phyloP scores from a whole-genome alignment of 2,888 invertebrate species.

The Sarcophaga subvicina region DNA sequence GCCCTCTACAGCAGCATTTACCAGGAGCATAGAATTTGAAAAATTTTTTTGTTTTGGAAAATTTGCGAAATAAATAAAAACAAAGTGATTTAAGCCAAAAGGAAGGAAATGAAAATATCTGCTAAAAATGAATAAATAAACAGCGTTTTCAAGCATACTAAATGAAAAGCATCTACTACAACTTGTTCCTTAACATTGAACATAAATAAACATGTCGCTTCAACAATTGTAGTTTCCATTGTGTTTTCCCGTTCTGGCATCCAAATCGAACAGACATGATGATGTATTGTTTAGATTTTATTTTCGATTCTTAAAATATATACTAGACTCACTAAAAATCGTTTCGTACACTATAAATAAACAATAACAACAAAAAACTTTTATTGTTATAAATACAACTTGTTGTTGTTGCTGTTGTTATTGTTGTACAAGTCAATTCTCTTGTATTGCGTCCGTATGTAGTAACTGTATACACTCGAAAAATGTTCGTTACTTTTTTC shows the following conservation, averaged over 20 bases:
- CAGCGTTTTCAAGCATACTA: not conserved
- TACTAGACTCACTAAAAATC: not conserved
- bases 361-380: not conserved
- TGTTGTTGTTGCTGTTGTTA: not conserved
- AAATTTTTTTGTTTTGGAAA: slow-evolving; percentile 18
- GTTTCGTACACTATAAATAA: not conserved
- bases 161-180: not conserved
- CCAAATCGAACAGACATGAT: not conserved
- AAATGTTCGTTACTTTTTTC: not conserved
- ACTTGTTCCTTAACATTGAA: not conserved
- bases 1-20: not conserved
- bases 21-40: slow-evolving; percentile 6
- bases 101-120: slow-evolving; percentile 35
- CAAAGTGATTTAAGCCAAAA: slow-evolving; percentile 44
- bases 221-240: not conserved
- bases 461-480: slow-evolving; percentile 1
- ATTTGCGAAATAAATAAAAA: not conserved
- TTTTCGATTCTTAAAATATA: not conserved
- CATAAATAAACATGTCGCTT: not conserved
- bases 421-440: not conserved
- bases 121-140: slow-evolving; percentile 45
- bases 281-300: not conserved
- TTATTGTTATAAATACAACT: not conserved
- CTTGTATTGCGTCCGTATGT: not conserved
- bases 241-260: not conserved